Evolutionary conservation across 2,797 vertebrate species (phyloP), one percentile per base, ranked within the genome.

Genomic region (Anomalospiza imberbis): DNA sequence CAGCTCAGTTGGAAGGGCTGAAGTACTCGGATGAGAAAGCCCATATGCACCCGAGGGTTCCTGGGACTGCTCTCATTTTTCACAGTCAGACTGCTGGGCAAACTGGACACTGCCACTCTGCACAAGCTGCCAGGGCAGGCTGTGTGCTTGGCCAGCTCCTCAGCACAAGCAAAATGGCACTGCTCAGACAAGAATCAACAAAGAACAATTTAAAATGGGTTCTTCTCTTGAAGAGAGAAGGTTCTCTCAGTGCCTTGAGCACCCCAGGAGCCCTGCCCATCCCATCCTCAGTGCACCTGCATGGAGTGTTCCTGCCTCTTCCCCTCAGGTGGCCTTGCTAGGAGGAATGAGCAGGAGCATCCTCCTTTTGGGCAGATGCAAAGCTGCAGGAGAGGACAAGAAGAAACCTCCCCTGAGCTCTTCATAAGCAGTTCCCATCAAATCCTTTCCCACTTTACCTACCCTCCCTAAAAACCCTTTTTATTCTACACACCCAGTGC

Each of bases 1-100:
- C 58, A 91, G 88, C 95, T 95, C 83, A 73, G 26, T 44, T 91
- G 58, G 76, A 86, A 86, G 51, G 75, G 72, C 61, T 61, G 51
- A 38, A 82, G 21, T 7, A 26, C 48, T 84, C 0, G 0, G 61
- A 85, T 57, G 66, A 61, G 45, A 38, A 86, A 80, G 60, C 55
- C 55, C 63, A 63, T 28, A 82, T 22, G 74, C 63, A 73, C 10
- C 17, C 0, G 0, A 66, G 70, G 53, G 60, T 62, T 63, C 50
- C 84, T 91, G 4, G 0, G 85, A 36, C 70, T 58, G 50, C 50
- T 67, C 54, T 65, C 3, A 71, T 93, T 90, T 93, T 65, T 95
- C 90, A 75, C 6, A 50, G 70, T 76, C 74, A 73, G 60, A 12
- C 67, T 48, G n/a, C 71, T 51, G 62, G 58, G 67, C 71, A 73